phyloP scores from a whole-genome alignment of 2,888 invertebrate genomes.

The Sphecodes monilicornis region DNA sequence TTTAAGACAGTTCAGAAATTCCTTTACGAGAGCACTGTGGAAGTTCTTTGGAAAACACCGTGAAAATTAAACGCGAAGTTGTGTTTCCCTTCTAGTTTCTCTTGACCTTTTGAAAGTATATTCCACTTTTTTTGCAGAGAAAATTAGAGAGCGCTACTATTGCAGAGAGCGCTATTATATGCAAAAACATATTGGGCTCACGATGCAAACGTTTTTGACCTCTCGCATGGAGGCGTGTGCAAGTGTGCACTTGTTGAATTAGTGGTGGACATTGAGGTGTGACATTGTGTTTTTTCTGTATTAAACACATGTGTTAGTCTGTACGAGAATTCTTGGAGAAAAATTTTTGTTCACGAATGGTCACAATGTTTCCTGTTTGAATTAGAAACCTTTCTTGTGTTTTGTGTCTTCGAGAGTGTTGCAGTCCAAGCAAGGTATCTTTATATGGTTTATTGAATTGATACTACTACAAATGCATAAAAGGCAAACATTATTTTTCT shows the following conservation, averaged over 20 bases:
- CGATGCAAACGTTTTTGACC: background rate
- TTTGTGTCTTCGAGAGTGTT: background rate
- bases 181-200: background rate
- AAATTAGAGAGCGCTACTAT: background rate
- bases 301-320: background rate
- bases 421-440: background rate
- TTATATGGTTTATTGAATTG: background rate
- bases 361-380: background rate
- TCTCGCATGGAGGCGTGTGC: background rate
- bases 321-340: background rate
- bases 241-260: background rate
- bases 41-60: conserved; percentile 35
- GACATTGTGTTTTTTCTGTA: background rate
- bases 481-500: too few relatives aligned
- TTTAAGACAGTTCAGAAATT: conserved; percentile 36
- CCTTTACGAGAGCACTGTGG: conserved; percentile 4
- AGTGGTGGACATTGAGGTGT: background rate
- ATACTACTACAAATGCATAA: too few relatives aligned
- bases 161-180: too few relatives aligned
- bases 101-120: background rate
- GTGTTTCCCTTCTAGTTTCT: background rate
- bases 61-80: conserved; percentile 34
- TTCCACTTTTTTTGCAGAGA: too few relatives aligned
- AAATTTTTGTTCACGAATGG: background rate
- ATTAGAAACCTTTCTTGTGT: background rate